Conservation (phyloP, 2,888 invertebrate genomes). For the Gymnosoma rotundatum region DNA sequence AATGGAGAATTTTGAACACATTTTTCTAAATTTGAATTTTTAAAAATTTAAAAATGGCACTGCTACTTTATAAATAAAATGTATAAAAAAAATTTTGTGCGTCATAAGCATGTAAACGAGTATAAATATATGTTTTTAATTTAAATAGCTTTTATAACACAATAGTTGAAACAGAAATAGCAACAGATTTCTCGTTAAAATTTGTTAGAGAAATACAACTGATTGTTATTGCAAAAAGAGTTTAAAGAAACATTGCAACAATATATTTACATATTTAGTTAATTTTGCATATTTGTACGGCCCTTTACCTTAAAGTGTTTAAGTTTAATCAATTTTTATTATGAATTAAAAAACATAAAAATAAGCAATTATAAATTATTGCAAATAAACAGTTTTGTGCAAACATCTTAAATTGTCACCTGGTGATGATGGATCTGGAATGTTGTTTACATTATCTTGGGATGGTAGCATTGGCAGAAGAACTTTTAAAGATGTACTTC, state of each 20-base stretch:
- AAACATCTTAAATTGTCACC: conserved; percentile 80
- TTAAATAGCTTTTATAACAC: no score
- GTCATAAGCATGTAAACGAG: no score
- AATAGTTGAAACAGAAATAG: conserved; percentile 14
- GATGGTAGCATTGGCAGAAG: conserved; percentile 84
- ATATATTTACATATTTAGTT: no score
- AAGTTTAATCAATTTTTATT: no score
- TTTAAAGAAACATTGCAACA: background rate
- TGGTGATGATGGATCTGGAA: conserved; percentile 84
- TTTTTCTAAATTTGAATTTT: no score
- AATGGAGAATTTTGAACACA: no score
- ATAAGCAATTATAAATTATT: conserved; percentile 18
- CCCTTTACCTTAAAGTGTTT: background rate
- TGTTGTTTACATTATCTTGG: conserved; percentile 85
- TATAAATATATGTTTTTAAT: no score
- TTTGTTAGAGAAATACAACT: conserved; percentile 4
- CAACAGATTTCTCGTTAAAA: conserved; percentile 4
- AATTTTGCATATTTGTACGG: no score
- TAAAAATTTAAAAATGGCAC: no score
- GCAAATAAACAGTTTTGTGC: no score
- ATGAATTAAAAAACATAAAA: background rate
- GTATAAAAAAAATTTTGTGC: no score
- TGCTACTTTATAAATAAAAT: no score
- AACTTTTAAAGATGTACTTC: conserved; percentile 83
- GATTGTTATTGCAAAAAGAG: background rate